Evolutionary conservation across 2,797 vertebrate species (phyloP).

Genomic region (Mionectes olivaceus): DNA sequence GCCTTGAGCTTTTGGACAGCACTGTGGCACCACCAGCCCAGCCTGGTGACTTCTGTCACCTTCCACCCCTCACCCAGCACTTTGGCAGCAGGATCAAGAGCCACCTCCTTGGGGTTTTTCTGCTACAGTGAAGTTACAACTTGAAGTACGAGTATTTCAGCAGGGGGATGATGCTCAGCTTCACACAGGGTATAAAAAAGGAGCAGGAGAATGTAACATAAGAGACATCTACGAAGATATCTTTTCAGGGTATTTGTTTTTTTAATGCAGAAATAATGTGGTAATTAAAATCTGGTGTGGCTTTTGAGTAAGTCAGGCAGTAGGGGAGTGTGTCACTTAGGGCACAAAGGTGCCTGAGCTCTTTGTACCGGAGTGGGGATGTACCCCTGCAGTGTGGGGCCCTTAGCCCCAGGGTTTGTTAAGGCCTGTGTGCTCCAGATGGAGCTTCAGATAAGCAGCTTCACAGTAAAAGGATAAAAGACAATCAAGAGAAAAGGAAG

Average conservation of each 20-base stretch:
- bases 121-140: background rate
- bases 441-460: background rate
- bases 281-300: background rate
- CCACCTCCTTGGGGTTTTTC: background rate
- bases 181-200: background rate
- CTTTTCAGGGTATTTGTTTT: background rate
- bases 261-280: background rate
- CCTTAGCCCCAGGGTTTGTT: background rate
- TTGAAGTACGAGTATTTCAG: background rate
- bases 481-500: background rate
- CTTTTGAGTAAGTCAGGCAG: fast-evolving
- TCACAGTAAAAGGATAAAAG: background rate
- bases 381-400: fast-evolving
- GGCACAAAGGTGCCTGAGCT: background rate
- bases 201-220: background rate
- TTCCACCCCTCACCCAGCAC: fast-evolving
- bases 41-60: background rate
- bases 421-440: fast-evolving
- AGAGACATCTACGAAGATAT: background rate
- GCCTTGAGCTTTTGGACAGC: background rate
- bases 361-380: fast-evolving
- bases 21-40: fast-evolving
- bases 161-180: background rate
- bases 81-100: background rate
- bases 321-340: background rate